Percentiles rank a stretch among this genome's conserved stretches.
Conservation (phyloP, 2,113 vertebrate genomes). For the Anoplopoma fimbria region DNA sequence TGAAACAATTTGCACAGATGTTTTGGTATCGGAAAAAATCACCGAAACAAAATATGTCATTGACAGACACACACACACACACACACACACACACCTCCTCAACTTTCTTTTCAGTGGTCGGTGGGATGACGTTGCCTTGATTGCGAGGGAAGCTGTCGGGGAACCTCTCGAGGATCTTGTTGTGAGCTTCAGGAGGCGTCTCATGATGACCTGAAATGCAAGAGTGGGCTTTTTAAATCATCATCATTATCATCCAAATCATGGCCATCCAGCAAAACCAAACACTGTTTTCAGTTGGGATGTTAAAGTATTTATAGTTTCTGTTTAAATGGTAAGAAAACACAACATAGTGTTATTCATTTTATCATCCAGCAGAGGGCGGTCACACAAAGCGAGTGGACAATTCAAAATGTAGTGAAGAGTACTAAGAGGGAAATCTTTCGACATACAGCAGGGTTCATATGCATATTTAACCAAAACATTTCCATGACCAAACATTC, state of each 20-base stretch:
- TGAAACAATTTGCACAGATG: background rate
- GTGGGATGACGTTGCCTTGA: constrained; percentile 92
- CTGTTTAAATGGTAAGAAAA: background rate
- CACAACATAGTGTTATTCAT: background rate
- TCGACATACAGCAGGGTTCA: background rate
- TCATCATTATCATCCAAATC: background rate
- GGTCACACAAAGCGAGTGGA: background rate
- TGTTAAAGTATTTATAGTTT: background rate
- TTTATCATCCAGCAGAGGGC: constrained; percentile 69
- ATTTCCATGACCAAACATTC: background rate
- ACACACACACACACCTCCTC: constrained; percentile 79
- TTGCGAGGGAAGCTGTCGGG: constrained; percentile 91
- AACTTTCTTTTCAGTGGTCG: constrained; percentile 88
- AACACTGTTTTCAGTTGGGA: background rate
- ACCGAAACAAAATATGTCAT: background rate
- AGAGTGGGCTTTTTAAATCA: background rate
- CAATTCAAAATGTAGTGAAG: background rate
- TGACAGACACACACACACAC: background rate
- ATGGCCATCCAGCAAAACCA: background rate
- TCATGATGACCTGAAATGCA: constrained; percentile 92
- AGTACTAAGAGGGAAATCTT: background rate
- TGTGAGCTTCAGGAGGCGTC: constrained; percentile 92
- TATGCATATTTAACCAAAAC: background rate
- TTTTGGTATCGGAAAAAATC: background rate
- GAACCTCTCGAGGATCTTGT: constrained; percentile 93